phyloP scores from a whole-genome alignment of 2,113 vertebrate species.

The Etia nguti region DNA sequence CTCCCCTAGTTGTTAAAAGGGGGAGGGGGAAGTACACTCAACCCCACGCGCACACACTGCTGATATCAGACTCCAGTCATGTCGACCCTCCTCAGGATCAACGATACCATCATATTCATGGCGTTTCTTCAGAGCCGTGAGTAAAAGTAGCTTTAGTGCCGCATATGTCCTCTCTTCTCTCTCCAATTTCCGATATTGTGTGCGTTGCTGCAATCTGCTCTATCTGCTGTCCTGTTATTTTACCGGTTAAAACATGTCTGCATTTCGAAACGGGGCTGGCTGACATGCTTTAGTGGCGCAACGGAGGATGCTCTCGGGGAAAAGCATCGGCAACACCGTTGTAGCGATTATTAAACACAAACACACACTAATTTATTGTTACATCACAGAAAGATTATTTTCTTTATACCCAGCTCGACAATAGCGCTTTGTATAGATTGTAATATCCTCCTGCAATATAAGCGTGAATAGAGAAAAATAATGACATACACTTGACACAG shows the following conservation, averaged over 20 bases:
- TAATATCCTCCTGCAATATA: neutral
- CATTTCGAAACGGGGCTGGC: neutral
- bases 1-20: neutral
- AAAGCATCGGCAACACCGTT: neutral
- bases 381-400: neutral
- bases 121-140: conserved; percentile 20
- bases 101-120: neutral
- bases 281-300: conserved; percentile 17
- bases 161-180: neutral
- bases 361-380: neutral
- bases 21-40: neutral
- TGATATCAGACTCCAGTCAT: conserved; percentile 50
- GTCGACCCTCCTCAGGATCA: conserved; percentile 43
- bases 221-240: neutral
- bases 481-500: neutral
- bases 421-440: neutral
- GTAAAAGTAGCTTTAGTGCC: neutral
- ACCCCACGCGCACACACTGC: conserved; percentile 5
- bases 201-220: neutral
- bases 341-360: neutral
- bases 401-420: neutral
- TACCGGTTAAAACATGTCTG: neutral
- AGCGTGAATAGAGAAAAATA: neutral
- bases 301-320: neutral
- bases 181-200: neutral